A percentile compares a stretch with the other conserved stretches of the same genome.
These are phyloP conservation scores for Lycaon pictus DNA, from an alignment of 2,113 vertebrate species.

Conservation along the genomic window DNA sequence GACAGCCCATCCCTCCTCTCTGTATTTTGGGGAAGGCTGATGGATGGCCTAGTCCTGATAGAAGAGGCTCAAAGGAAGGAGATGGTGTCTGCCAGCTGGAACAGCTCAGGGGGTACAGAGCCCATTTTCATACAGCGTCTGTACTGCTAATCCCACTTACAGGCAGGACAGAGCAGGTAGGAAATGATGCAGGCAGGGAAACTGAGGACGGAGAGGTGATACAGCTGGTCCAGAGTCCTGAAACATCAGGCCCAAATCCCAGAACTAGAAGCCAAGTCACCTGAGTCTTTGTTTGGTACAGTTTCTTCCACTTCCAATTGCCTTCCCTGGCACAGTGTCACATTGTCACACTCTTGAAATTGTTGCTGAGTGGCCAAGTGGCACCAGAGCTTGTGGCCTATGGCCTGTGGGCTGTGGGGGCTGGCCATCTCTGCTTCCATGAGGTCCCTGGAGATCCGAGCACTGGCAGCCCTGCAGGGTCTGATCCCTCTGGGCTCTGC, in stretches of 20 bases:
- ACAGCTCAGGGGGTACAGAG: background rate
- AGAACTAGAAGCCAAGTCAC: background rate
- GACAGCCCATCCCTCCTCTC: background rate
- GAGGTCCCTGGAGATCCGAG: rapidly evolving
- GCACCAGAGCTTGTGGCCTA: background rate
- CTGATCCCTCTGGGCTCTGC: background rate
- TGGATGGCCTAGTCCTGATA: background rate
- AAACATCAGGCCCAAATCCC: background rate
- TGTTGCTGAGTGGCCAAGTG: too few relatives aligned
- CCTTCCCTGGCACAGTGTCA: background rate
- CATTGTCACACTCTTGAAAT: background rate
- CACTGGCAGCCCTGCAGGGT: rapidly evolving
- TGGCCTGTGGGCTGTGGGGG: background rate
- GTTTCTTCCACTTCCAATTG: background rate
- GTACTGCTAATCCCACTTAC: rapidly evolving
- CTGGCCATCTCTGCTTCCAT: background rate
- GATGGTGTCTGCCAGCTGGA: background rate
- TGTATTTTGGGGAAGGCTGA: background rate
- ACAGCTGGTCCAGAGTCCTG: background rate
- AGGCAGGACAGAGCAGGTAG: background rate
- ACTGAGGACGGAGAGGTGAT: background rate
- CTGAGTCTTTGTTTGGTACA: background rate
- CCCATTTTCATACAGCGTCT: rapidly evolving
- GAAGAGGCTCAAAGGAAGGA: background rate
- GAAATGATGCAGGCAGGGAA: background rate